Base-by-base conservation (phyloP, 1,140 invertebrate species). In the Macrostomum lignano region DNA sequence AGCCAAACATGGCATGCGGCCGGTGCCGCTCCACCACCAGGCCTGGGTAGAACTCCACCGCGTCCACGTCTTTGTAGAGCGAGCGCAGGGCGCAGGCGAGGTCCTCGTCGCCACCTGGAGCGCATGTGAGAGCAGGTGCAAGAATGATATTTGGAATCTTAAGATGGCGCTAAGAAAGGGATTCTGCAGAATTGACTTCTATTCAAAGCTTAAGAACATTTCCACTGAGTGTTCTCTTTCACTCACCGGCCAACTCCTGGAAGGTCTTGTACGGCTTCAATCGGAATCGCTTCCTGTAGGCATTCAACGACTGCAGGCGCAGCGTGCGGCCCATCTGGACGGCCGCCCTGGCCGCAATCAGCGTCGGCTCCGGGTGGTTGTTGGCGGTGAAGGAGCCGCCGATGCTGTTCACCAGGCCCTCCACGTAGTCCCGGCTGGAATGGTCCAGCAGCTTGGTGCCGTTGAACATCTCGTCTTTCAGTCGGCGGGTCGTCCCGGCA, bases 11-110 rank as follows among this genome's bases (percentile, higher is more conserved):
- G 2, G 46, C 42, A 15, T 39, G 36, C 2, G 44, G 37, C 9
- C 53, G 44, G 6, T 47, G 42, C 30, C 55, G 50, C 31, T 61
- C 56, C 9, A 52, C 31, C 9, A 58, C 38, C 7, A 61, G 36
- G 21, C 56, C 58, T 15, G 54, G 46, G 36, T 52, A 57, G 34
- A 53, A 58, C 37, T 61, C 59, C 15, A 61, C 41, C 2, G 51
- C 59, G 33, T 61, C 49, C 14, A 61, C 48, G 36, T 59, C 50
- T 9, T 49, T 49, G 38, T 61, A 61, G 1, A 59, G 30, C 10
- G 51, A 38, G 39, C 53, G 42, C 13, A 61, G 43, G 17, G 46
- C 38, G 13, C 41, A 41, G 0, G 59, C 52, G 31, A 58, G 36
- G 31, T 46, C 43, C 15, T 42, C 43, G 13, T 61, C 52, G 31